Base-by-base conservation (phyloP, 1,140 invertebrate genomes). In the Battus philenor region DNA sequence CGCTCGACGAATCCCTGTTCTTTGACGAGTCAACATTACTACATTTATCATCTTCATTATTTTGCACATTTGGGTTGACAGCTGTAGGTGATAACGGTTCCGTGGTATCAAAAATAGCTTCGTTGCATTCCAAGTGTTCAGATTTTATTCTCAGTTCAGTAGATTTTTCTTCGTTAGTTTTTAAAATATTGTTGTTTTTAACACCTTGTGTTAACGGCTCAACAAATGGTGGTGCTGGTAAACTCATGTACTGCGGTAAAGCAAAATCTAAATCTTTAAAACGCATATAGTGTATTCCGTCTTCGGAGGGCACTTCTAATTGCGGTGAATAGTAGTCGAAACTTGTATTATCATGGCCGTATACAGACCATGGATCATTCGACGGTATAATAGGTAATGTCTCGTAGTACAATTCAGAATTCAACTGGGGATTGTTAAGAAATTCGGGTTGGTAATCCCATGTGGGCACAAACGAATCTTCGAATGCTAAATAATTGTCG, bases 401-500 rank as follows among this genome's bases (percentile, higher is more conserved):
- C 54, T 82, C 75, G 50, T 80, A 86, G 49, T 79, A 86, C 6
- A 79, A 41, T 7, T 68, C 72, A 15, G 71, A 59, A 56, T 74
- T 76, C 27, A 68, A 53, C 41, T 73, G 54, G 38, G 56, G 58
- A 31, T 68, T 57, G 8, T 67, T 55, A 38, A 71, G 32, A 45
- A 65, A 54, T 50, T 77, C 68, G 30, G 75, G 69, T 54, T 74
- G 71, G 36, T 77, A 80, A 41, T 77, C 67, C 79, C 82, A 86
- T 1, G 75, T 56, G 16, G 86, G 81, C 15, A 86, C 74, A 52
- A 80, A 87, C 6, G 79, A 74, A 63, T 86, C 78, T 71, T 87
- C 84, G 51, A 86, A 80, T 10, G 82, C 78, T 54, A 86, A 65
- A 55, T 85, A 86, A 52, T 77, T 83, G 54, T 86, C 84, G 22